phyloP scores from a whole-genome alignment of 2,888 invertebrate species.

The Dendrolimus pini region DNA sequence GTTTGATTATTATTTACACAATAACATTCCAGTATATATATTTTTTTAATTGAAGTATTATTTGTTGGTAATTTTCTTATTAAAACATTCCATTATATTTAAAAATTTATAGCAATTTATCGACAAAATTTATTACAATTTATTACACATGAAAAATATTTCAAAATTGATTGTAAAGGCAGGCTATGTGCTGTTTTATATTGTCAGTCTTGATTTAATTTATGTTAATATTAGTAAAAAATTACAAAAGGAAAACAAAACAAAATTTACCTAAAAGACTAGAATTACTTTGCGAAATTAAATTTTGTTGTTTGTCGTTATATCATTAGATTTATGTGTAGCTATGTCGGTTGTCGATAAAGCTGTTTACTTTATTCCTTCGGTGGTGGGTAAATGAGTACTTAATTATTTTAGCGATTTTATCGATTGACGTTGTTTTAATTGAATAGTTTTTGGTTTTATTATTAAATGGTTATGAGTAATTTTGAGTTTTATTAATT shows the following conservation, averaged over 20 bases:
- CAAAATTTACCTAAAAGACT: too few species aligned
- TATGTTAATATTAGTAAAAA: too few species aligned
- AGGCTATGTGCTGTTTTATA: too few species aligned
- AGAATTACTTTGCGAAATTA: too few species aligned
- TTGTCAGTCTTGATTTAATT: too few species aligned
- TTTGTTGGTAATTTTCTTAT: background rate
- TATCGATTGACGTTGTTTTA: constrained; percentile 43
- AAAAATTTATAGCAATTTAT: too few species aligned
- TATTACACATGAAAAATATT: constrained; percentile 5
- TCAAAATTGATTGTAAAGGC: too few species aligned
- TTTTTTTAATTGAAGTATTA: background rate
- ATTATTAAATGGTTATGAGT: constrained; percentile 61
- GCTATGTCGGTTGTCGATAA: too few species aligned
- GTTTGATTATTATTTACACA: background rate
- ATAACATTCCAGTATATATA: background rate
- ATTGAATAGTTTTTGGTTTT: constrained; percentile 47
- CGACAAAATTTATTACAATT: constrained; percentile 6
- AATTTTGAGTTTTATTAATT: constrained; percentile 40
- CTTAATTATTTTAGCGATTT: constrained; percentile 41
- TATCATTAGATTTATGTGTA: too few species aligned
- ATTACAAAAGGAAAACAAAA: too few species aligned
- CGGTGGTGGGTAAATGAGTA: constrained; percentile 57
- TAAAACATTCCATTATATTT: background rate
- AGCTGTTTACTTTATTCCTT: constrained; percentile 19
- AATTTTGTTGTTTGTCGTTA: too few species aligned